A percentile compares a stretch with the other conserved stretches of the same genome.
These are phyloP conservation scores for Zaprionus vittiger DNA, from an alignment of 1,140 invertebrate genomes.

Conservation along the genomic window DNA sequence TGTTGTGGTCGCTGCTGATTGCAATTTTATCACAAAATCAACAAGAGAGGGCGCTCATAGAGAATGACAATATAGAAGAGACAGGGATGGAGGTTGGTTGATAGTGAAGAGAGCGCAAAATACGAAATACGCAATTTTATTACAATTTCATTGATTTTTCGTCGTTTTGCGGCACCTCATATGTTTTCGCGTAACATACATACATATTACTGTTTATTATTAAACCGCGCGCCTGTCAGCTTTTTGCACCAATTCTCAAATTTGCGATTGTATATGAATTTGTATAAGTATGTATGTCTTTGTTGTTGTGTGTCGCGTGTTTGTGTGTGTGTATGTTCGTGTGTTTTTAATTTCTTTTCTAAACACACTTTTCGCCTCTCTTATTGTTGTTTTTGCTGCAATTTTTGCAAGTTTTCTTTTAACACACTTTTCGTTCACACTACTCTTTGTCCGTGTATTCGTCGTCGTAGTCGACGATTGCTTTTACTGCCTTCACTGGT, in stretches of 20 bases:
- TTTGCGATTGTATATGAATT: conserved; percentile 55
- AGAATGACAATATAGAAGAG: conserved; percentile 30
- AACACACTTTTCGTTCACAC: conserved; percentile 70
- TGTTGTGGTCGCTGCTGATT: conserved; percentile 68
- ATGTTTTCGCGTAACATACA: conserved; percentile 70
- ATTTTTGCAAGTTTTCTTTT: conserved; percentile 82
- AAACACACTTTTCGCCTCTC: conserved; percentile 75
- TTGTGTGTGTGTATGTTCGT: conserved; percentile 62
- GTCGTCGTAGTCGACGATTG: conserved; percentile 64
- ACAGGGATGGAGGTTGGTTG: conserved; percentile 47
- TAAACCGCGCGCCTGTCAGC: conserved; percentile 75
- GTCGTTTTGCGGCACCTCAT: conserved; percentile 75
- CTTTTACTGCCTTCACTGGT: conserved; percentile 72
- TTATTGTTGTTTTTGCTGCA: conserved; percentile 67
- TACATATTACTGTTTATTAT: conserved; percentile 81
- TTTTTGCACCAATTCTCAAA: conserved; percentile 75
- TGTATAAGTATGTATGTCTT: conserved; percentile 45
- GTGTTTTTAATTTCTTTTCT: conserved; percentile 83
- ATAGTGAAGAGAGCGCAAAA: conserved; percentile 61
- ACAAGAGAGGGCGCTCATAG: conserved; percentile 57
- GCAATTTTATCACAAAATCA: conserved; percentile 82
- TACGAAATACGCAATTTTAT: conserved; percentile 79
- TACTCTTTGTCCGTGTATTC: conserved; percentile 73
- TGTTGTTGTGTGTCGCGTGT: conserved; percentile 34
- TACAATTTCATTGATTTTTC: conserved; percentile 82